Evolutionary conservation across 2,113 vertebrate genomes (phyloP), one percentile per base, ranked within the genome.

Genomic region (Siniperca chuatsi): DNA sequence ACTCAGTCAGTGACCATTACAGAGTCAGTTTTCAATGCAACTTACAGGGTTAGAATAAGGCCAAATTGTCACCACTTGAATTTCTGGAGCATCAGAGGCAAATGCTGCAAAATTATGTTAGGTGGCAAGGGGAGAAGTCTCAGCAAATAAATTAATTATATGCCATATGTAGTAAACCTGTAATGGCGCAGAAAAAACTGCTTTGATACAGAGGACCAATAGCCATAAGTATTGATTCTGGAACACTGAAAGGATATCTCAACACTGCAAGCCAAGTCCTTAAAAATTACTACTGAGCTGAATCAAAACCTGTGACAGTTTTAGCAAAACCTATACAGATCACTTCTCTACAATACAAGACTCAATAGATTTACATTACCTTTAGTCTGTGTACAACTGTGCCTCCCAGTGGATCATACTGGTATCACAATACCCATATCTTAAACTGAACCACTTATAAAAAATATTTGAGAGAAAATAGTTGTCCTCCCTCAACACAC

Each of bases 371-470:
- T 35, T 2, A 48, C 13, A 40, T 55, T 29, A 21, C 7, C 46
- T 73, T 64, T 33, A 79, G 79, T 79, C 20, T 58, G 15, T 37
- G 65, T 58, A 2, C 57, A 79, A 87, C 35, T 35, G 50, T 65
- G 68, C 90, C 92, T 20, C 87, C 80, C 35, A 81, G 58, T 89
- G 92, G 84, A 67, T 80, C 5, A 52, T 0, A 77, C 55, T 23
- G 44, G 57, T 52, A 81, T 79, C 13, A 84, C 71, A 82, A 77
- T 23, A 44, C 29, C 50, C 5, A 37, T 9, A 58, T 33, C 13
- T 55, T 6, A 75, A 62, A 55, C 11, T 8, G 6, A 52, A 55
- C 11, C 18, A 68, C 25, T 9, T 48, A 35, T 72, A 33, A 35
- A 52, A 60, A 35, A 13, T 13, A 50, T 61, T 84, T 69, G 9